phyloP scores from a whole-genome alignment of 2,797 vertebrate species.

The Semaprochilodus insignis region DNA sequence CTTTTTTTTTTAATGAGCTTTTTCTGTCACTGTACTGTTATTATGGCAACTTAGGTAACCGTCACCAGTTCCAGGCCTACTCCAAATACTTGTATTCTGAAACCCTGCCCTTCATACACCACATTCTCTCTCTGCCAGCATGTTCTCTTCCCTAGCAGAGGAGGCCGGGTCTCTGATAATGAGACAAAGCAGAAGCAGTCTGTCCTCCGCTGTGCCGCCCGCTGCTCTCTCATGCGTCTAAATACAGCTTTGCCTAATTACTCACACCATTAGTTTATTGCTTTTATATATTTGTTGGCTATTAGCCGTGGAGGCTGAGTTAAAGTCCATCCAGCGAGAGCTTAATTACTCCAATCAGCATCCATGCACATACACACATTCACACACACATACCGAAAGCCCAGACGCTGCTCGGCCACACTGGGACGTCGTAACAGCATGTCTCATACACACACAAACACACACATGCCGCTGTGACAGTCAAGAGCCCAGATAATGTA shows the following conservation, averaged over 20 bases:
- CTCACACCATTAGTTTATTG: constrained; percentile 79
- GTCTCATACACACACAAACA: background rate
- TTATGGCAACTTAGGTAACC: too few species aligned
- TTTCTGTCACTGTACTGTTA: too few species aligned
- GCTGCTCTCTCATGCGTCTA: constrained; percentile 66
- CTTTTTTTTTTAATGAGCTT: too few species aligned
- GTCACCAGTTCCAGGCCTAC: too few species aligned
- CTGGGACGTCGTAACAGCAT: background rate
- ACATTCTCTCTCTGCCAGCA: constrained; percentile 65
- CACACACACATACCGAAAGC: constrained; percentile 2
- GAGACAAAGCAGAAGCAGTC: constrained; percentile 44
- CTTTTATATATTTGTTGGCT: constrained; percentile 76
- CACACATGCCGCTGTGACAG: constrained; percentile 44
- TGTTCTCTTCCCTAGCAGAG: constrained; percentile 41
- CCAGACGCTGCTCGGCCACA: constrained; percentile 14
- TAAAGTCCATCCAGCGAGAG: constrained; percentile 65
- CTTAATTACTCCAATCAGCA: constrained; percentile 67
- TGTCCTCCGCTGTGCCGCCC: constrained; percentile 31
- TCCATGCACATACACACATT: constrained; percentile 45
- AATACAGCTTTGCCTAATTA: constrained; percentile 75
- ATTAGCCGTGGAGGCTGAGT: constrained; percentile 69
- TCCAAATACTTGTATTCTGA: too few species aligned
- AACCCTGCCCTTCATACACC: constrained; percentile 9
- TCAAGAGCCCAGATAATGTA: constrained; percentile 53
- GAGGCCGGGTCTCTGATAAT: constrained; percentile 37